Percentiles rank a stretch among this genome's conserved stretches.
Evolutionary conservation across 2,888 invertebrate species (phyloP).

Genomic region (Oligia fasciuncula): DNA sequence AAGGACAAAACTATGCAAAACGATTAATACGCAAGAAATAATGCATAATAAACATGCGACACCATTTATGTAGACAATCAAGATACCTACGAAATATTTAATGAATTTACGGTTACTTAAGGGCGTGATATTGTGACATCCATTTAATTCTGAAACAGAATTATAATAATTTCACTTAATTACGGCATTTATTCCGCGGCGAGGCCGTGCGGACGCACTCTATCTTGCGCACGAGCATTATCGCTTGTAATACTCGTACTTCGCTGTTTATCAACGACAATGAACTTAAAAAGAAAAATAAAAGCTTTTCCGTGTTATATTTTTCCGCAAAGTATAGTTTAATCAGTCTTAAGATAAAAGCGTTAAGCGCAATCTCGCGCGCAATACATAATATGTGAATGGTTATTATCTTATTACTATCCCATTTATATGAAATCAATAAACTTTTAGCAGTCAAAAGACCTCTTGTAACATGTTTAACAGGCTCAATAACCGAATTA

Average conservation of each 20-base stretch:
- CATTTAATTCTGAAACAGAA: conserved; percentile 86
- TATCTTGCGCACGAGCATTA: conserved; percentile 79
- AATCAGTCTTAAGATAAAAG: conserved; percentile 66
- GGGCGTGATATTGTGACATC: conserved; percentile 85
- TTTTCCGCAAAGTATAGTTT: conserved; percentile 71
- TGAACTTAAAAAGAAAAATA: conserved; percentile 82
- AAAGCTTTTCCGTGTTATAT: conserved; percentile 82
- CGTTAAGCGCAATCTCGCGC: conserved; percentile 34
- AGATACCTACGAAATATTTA: conserved; percentile 75
- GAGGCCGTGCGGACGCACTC: conserved; percentile 80
- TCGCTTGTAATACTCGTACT: conserved; percentile 69
- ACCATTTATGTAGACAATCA: conserved; percentile 71
- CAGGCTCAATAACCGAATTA: conserved; percentile 74
- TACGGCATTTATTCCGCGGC: conserved; percentile 86
- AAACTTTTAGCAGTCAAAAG: conserved; percentile 67
- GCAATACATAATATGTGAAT: conserved; percentile 48
- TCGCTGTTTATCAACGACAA: conserved; percentile 75
- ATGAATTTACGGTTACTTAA: conserved; percentile 80
- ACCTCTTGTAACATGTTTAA: conserved; percentile 65
- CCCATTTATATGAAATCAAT: conserved; percentile 51
- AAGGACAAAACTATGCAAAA: conserved; percentile 51
- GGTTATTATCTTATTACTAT: conserved; percentile 47
- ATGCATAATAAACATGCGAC: conserved; percentile 66
- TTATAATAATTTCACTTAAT: conserved; percentile 89
- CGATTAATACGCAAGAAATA: conserved; percentile 47